phyloP scores from a whole-genome alignment of 2,797 vertebrate species.

The Acanthopagrus latus region DNA sequence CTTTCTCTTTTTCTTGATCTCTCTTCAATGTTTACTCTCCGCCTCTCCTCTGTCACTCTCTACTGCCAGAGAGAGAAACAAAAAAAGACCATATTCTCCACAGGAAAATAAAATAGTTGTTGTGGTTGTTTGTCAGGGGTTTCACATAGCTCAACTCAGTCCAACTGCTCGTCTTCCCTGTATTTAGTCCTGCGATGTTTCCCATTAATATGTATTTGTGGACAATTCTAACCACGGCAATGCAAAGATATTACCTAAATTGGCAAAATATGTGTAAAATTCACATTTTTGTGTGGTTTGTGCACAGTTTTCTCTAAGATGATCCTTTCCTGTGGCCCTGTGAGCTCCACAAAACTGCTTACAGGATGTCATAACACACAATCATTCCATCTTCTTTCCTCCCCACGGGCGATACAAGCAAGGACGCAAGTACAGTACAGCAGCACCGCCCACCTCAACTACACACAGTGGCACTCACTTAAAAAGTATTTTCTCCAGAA shows the following conservation, averaged over 20 bases:
- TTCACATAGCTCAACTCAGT: background rate
- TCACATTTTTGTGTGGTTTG: background rate
- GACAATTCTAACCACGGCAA: background rate
- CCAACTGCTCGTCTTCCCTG: background rate
- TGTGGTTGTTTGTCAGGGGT: background rate
- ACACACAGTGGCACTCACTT: slow-evolving; percentile 24
- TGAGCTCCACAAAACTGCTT: background rate
- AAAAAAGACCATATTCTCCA: background rate
- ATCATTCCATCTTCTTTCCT: background rate
- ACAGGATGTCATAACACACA: background rate
- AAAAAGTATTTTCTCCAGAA: slow-evolving; percentile 44
- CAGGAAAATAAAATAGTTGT: background rate
- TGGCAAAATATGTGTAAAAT: background rate
- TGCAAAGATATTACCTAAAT: background rate
- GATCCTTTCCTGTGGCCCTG: background rate
- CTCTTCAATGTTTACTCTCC: background rate
- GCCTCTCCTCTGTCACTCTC: background rate
- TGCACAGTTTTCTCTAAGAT: background rate
- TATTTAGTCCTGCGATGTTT: background rate
- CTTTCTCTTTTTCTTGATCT: background rate
- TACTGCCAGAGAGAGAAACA: background rate
- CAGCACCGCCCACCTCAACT: slow-evolving; percentile 6
- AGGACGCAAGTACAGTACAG: slow-evolving; percentile 18
- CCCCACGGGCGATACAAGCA: background rate
- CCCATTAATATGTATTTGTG: background rate